phyloP scores from a whole-genome alignment of 2,797 vertebrate genomes.

The Anguilla obscura region DNA sequence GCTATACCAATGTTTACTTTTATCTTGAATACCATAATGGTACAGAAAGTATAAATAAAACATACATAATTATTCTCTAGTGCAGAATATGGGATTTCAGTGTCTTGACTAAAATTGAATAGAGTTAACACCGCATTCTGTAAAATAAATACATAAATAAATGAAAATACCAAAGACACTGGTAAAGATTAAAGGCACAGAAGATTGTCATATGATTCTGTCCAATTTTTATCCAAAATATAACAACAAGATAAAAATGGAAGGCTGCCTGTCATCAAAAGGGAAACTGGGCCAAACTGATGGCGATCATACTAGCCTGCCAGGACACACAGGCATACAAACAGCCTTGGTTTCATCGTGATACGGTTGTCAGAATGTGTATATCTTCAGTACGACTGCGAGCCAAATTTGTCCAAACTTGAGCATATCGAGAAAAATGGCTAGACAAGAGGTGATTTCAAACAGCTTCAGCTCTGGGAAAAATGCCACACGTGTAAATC shows the following conservation, averaged over 20 bases:
- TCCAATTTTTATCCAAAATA: neutral
- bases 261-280: neutral
- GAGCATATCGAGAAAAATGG: neutral
- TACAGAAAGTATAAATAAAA: neutral
- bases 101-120: neutral
- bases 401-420: neutral
- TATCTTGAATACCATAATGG: neutral
- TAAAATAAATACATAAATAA: neutral
- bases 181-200: constrained; percentile 46
- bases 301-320: neutral
- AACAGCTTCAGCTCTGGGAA: constrained; percentile 7
- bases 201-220: constrained; percentile 41
- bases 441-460: neutral
- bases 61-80: neutral
- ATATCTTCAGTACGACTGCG: neutral
- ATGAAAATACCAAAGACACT: constrained; percentile 13
- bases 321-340: neutral
- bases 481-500: constrained; percentile 29
- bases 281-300: neutral
- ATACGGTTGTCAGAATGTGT: neutral
- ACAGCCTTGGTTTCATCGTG: neutral
- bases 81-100: neutral
- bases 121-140: neutral
- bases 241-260: neutral
- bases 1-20: neutral